Base-by-base conservation (phyloP, 2,113 vertebrate species). In the Rhadina sibilatrix region DNA sequence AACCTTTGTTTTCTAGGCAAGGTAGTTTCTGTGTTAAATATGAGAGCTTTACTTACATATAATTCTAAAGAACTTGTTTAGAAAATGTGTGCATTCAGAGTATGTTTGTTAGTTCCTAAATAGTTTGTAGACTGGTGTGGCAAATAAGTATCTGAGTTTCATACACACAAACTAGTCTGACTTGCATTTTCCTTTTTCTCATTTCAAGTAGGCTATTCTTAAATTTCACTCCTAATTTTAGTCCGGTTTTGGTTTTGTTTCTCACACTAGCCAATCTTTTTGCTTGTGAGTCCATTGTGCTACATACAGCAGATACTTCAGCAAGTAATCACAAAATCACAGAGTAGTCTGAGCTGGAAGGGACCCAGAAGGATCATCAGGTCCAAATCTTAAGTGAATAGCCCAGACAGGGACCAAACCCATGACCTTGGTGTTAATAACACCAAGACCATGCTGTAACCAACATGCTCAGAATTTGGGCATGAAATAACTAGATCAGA, bases 391-490 rank as follows among this genome's bases (percentile, higher is more conserved):
- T 22, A 52, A 35, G 31, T 35, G 44, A 57, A 42, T 11, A n/a
- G 9, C 11, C 7, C 27, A 18, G 4, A 50, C 9, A 42, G 31
- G 4, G 33, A 31, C 27, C 35, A 50, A 59, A 52, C 2, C 31
- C 17, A 27, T 17, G 42, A 17, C 13, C 25, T 22, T 44, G 31
- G 16, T 17, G 9, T 8, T 35, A 27, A 17, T 35, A 66, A 50
- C 0, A 0, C 5, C 44, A 50, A 25, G 20, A 35, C 8, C 3
- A 27, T 8, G 4, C 5, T 52, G 17, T 44, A 44, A 59, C 17
- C 21, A 50, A 44, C 11, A 1, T 35, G 15, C 3, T 86, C 20
- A 63, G 35, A 76, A 70, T 82, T 16, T 71, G 21, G 17, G 3
- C 15, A 31, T 61, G 49, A 59, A 89, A 54, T 28, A 82, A 7